Conservation (phyloP, 2,888 invertebrate species). For the Atrina japonica region DNA sequence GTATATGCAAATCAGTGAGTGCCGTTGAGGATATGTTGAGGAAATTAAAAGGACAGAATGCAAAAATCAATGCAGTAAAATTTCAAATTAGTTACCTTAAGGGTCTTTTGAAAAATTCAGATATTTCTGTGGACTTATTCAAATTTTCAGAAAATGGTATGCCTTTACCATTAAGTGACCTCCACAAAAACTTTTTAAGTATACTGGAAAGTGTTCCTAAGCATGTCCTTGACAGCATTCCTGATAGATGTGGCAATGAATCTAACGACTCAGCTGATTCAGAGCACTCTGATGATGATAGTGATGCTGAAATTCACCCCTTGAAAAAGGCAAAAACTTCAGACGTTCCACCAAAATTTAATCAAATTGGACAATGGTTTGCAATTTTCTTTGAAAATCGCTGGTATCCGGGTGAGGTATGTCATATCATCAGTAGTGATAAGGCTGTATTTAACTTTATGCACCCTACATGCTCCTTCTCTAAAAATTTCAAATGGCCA, state of each 20-base stretch:
- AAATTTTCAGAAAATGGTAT: constrained; percentile 1
- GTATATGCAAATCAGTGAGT: no score
- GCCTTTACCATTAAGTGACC: constrained; percentile 1
- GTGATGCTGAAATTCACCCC: neutral
- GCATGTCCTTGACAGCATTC: neutral
- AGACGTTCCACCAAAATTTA: neutral
- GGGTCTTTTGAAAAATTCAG: neutral
- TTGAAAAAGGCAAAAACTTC: neutral
- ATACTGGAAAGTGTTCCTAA: neutral
- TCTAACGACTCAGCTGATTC: constrained; percentile 1
- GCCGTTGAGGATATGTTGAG: no score
- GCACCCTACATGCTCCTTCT: no score
- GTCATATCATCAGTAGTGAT: no score
- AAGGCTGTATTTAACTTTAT: no score
- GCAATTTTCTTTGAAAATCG: neutral
- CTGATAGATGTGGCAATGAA: neutral
- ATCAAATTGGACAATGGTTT: neutral
- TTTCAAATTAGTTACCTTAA: no score
- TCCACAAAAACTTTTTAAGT: neutral
- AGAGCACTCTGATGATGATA: neutral
- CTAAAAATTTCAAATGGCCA: no score
- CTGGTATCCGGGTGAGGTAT: neutral
- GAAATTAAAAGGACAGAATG: no score
- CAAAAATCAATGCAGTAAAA: no score
- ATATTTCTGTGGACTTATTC: neutral